phyloP scores from a whole-genome alignment of 2,888 invertebrate species.

The Pecten maximus region DNA sequence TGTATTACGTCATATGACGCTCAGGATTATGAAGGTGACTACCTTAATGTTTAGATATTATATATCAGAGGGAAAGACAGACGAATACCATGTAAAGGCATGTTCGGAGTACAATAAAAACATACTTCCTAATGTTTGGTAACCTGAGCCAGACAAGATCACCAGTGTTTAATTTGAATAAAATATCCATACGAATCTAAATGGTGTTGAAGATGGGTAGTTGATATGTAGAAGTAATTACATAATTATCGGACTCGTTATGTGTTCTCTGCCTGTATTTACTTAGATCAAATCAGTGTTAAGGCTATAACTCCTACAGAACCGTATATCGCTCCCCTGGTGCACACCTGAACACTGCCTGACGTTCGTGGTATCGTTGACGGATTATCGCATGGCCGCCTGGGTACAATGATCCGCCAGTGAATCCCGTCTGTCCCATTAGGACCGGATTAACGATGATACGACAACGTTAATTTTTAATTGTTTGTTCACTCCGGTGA shows the following conservation, averaged over 20 bases:
- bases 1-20: background rate
- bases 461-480: conserved; percentile 31
- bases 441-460: conserved; percentile 15
- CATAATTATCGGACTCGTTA: conserved; percentile 6
- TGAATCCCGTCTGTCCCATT: background rate
- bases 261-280: background rate
- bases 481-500: background rate
- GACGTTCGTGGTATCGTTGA: background rate
- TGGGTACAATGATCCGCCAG: background rate
- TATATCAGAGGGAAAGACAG: background rate
- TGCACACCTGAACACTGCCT: background rate
- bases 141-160: background rate
- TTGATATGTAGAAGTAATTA: background rate
- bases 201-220: background rate
- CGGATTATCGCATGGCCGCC: background rate
- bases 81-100: background rate
- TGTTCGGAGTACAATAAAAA: background rate
- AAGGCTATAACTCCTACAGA: background rate
- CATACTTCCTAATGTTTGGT: background rate
- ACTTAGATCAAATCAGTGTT: background rate
- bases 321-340: background rate
- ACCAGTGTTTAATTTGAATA: background rate
- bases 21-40: background rate
- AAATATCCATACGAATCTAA: background rate
- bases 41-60: background rate